Percentiles rank a stretch among this genome's conserved stretches.
Evolutionary conservation across 2,888 invertebrate species (phyloP).

Genomic region (Conus canariensis): DNA sequence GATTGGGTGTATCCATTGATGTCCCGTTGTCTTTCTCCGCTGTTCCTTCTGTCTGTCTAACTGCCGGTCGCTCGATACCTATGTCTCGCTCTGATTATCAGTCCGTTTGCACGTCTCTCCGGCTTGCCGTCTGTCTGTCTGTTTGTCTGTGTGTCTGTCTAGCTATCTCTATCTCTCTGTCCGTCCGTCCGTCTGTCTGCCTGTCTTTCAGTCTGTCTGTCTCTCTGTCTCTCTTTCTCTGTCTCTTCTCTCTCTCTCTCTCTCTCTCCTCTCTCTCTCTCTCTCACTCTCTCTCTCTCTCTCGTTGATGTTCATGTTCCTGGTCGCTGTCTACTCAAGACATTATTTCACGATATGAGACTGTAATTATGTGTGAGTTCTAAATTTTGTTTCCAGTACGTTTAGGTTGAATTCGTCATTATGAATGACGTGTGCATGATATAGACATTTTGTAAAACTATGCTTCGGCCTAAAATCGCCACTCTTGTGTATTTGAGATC

Average conservation of each 20-base stretch:
- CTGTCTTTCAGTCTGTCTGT: constrained; percentile 32
- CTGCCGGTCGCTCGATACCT: too few relatives aligned
- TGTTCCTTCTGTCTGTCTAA: too few relatives aligned
- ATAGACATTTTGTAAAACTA: too few relatives aligned
- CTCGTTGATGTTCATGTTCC: neutral
- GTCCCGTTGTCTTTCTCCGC: too few relatives aligned
- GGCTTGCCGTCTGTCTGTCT: neutral
- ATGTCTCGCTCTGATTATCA: neutral
- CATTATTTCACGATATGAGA: too few relatives aligned
- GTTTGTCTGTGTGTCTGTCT: neutral
- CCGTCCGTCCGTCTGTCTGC: neutral
- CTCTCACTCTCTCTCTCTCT: constrained; percentile 25
- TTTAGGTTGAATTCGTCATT: too few relatives aligned
- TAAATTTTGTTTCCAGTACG: too few relatives aligned
- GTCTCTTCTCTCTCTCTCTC: constrained; percentile 15
- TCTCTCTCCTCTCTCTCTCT: constrained; percentile 19
- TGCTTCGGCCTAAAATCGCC: too few relatives aligned
- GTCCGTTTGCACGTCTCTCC: neutral
- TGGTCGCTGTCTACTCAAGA: neutral
- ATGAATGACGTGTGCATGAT: too few relatives aligned
- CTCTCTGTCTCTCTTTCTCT: constrained; percentile 18
- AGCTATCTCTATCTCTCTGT: neutral
- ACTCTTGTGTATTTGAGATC: too few relatives aligned
- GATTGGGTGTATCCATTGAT: too few relatives aligned
- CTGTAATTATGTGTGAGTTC: too few relatives aligned